Base-by-base conservation (phyloP, 2,888 invertebrate species). In the Actias luna region DNA sequence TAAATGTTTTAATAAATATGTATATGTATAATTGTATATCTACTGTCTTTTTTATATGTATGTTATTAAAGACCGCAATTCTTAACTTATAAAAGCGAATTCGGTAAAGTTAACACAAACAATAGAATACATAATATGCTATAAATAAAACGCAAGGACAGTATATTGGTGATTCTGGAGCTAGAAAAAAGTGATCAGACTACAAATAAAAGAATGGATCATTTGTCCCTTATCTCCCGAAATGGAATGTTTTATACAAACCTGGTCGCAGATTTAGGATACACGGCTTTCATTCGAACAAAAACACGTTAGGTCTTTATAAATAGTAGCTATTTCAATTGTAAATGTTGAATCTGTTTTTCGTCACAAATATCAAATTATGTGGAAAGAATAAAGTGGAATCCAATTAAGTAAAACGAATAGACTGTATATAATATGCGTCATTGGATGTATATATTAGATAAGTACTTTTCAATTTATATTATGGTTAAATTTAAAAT, bases 311-410 rank as follows among this genome's bases (percentile, higher is more conserved):
- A 88, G 87, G 82, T 85, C 78, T 78, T 84, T 88, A 88, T 89
- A 87, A 88, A 89, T 89, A 86, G 87, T 86, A 72, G 72, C 84
- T 80, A 84, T 88, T 89, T 85, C 85, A 88, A 88, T 85, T 87
- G 84, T 85, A 86, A 84, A 81, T 78, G 81, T 72, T 75, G 75
- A 78, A 83, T 85, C 83, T 80, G 84, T 82, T 79, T 78, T 76
- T 80, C 80, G 83, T 83, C 82, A 82, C 83, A 76, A 76, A 77
- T 79, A 75, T 75, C 78, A 80, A 87, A 85, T 84, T 83, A 83
- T 79, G 77, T 77, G 77, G 77, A 80, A 82, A 82, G 83, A 82
- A 76, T 63, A 59, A 59, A 63, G 35, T 36, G 50, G 35, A 59
- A 52, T 18, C 75, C 75, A 74, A 67, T 66, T 71, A 65, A 69